A percentile compares a stretch with the other conserved stretches of the same genome.
Conservation (phyloP, 2,888 invertebrate genomes). For the Drosophila paramelanica region DNA sequence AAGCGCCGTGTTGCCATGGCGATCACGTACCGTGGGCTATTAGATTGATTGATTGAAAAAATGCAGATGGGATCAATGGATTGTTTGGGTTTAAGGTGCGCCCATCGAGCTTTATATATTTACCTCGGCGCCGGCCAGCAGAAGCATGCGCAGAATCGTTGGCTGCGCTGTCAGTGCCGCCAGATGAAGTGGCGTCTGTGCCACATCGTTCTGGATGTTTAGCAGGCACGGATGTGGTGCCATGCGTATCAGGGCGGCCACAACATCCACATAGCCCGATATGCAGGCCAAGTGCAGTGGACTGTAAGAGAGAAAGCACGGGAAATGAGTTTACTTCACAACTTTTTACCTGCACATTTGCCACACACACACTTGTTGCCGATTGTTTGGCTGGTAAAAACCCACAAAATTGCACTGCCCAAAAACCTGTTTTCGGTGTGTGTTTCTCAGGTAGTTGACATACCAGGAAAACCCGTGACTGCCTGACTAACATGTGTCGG, state of each 20-base stretch:
- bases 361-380: constrained; percentile 48
- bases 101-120: constrained; percentile 40
- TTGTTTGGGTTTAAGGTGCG: background rate
- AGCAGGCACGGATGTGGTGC: constrained; percentile 91
- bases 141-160: constrained; percentile 90
- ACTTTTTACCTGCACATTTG: constrained; percentile 61
- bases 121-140: constrained; percentile 91
- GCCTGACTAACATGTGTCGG: constrained; percentile 73
- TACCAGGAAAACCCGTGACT: constrained; percentile 74
- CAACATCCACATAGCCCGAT: constrained; percentile 90
- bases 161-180: constrained; percentile 92
- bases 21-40: constrained; percentile 88
- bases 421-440: constrained; percentile 64
- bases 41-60: constrained; percentile 6
- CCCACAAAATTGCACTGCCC: constrained; percentile 45
- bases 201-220: constrained; percentile 92
- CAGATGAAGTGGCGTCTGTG: constrained; percentile 93
- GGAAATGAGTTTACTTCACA: constrained; percentile 10
- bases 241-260: constrained; percentile 90
- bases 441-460: constrained; percentile 46
- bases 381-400: constrained; percentile 46
- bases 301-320: constrained; percentile 86
- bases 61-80: constrained; percentile 7
- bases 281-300: constrained; percentile 94
- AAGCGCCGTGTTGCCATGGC: constrained; percentile 93